Base-by-base conservation (phyloP, 1,140 invertebrate genomes). In the Chironomus tepperi region DNA sequence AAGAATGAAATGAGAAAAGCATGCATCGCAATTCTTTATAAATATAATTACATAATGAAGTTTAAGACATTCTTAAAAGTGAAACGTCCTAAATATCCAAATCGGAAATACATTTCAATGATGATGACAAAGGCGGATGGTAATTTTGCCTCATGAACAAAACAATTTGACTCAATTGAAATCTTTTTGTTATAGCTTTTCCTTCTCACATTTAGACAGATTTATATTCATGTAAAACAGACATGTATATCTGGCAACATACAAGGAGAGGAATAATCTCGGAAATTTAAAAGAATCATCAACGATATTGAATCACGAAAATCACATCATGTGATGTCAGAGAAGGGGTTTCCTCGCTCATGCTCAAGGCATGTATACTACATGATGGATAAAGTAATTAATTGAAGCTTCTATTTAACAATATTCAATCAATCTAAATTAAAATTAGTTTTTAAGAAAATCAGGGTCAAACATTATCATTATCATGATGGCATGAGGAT, bases 81-180 rank as follows among this genome's bases (percentile, higher is more conserved):
- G 24, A 34, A 34, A 34, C 24, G 24, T 34, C 24, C 24, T 34
- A 34, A 34, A 34, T 34, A 34, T 34, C 24, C 24, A 34, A 34
- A 57, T 57, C 47, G 47, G 47, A 57, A 57, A 57, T 57, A n/a
- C 47, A 57, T 57, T 57, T 57, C 47, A 57, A n/a, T 57, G 12
- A 1, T 15, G 47, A 57, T 57, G 47, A 57, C 47, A 57, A 57
- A 12, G 12, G 47, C 47, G 47, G 47, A 57, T 57, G n/a, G 47
- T 12, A 57, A 57, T 57, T 57, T 57, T 57, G n/a, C 47, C n/a
- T 57, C n/a, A 34, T 57, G 12, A 57, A 57, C 47, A 57, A 57
- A 57, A 15, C 47, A 57, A 57, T 57, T 57, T 57, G 47, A 57
- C 47, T 57, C 47, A 57, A 57, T 57, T 57, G 47, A 57, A 57